Percentiles rank a stretch among this genome's conserved stretches.
These are phyloP conservation scores for Pantala flavescens DNA, from an alignment of 1,140 invertebrate species.

Conservation along the genomic window DNA sequence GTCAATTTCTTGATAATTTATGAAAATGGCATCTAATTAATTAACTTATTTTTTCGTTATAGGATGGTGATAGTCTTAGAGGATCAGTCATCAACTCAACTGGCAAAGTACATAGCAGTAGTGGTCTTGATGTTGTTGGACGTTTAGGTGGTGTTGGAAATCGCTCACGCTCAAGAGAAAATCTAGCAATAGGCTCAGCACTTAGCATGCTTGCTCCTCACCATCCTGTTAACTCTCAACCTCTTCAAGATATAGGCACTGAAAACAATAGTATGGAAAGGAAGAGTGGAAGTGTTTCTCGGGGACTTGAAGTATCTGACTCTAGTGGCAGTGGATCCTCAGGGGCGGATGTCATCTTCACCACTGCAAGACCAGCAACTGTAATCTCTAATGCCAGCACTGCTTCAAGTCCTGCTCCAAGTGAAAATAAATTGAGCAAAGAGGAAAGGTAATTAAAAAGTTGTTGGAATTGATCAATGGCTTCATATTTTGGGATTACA, in stretches of 20 bases:
- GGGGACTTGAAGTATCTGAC: neutral
- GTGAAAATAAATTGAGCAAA: constrained; percentile 45
- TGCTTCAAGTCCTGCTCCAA: constrained; percentile 47
- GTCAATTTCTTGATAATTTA: too few relatives aligned
- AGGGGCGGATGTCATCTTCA: constrained; percentile 50
- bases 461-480: neutral
- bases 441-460: constrained; percentile 45
- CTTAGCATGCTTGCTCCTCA: constrained; percentile 29
- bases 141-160: neutral
- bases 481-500: neutral
- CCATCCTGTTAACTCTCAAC: neutral
- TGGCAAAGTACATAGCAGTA: neutral
- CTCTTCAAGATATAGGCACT: neutral
- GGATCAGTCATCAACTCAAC: constrained; percentile 20
- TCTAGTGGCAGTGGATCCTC: neutral
- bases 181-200: constrained; percentile 32
- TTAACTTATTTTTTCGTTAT: neutral
- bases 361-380: constrained; percentile 57
- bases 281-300: neutral
- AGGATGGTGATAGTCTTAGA: constrained; percentile 25
- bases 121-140: neutral
- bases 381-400: constrained; percentile 57
- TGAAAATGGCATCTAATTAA: too few relatives aligned
- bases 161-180: constrained; percentile 22
- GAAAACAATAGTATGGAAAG: neutral